Conservation (phyloP, 2,113 vertebrate species). For the Lepus americanus region DNA sequence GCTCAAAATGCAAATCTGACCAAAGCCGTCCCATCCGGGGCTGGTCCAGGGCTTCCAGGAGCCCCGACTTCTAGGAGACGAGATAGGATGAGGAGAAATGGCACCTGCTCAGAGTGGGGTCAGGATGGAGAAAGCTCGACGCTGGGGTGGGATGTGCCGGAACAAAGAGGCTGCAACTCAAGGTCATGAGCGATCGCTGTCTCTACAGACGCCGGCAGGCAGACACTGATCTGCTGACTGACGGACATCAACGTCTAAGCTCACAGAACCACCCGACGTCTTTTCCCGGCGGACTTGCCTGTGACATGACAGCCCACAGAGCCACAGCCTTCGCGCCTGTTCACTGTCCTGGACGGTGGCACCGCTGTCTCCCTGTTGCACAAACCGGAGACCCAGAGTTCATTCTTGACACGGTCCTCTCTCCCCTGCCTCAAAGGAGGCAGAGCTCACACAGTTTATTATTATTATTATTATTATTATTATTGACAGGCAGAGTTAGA, state of each 20-base stretch:
- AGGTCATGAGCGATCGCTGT: rapidly evolving
- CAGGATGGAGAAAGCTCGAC: rapidly evolving
- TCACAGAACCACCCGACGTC: rapidly evolving
- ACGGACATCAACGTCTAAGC: rapidly evolving
- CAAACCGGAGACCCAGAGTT: background rate
- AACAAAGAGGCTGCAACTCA: too few relatives aligned
- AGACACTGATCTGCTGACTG: rapidly evolving
- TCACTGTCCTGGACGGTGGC: background rate
- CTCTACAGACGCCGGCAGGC: too few relatives aligned
- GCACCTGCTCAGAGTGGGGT: rapidly evolving
- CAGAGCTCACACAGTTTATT: background rate
- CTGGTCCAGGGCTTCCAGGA: background rate
- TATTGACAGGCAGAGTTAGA: too few relatives aligned
- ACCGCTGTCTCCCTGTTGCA: background rate
- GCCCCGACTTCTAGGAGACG: too few relatives aligned
- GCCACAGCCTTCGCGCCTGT: rapidly evolving
- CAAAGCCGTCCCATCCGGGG: background rate
- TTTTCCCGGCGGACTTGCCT: rapidly evolving
- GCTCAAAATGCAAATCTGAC: background rate
- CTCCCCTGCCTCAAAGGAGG: background rate
- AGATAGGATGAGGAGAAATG: background rate
- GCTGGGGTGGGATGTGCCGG: rapidly evolving
- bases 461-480: too few relatives aligned
- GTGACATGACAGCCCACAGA: rapidly evolving
- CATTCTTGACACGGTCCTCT: background rate